Evolutionary conservation across 2,797 vertebrate genomes (phyloP).

Genomic region (Eulemur mongoz): DNA sequence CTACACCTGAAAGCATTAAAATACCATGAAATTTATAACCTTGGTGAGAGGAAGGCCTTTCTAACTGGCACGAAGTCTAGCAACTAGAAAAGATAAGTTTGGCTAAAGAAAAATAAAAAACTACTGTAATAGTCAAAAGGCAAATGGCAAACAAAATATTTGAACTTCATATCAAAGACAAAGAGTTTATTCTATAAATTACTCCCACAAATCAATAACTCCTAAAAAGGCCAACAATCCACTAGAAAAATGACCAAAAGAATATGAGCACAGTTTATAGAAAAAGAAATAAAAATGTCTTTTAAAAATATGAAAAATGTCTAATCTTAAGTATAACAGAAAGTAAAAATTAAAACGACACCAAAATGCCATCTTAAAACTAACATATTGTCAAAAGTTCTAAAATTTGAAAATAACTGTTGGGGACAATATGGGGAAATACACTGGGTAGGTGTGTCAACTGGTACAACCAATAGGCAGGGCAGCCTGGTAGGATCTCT

Average conservation of each 20-base stretch:
- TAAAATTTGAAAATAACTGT: neutral
- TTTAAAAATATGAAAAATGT: slow-evolving; percentile 6
- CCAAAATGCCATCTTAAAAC: neutral
- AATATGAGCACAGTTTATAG: neutral
- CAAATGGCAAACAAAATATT: neutral
- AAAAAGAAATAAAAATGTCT: neutral
- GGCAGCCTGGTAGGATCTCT: neutral
- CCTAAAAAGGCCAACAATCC: neutral
- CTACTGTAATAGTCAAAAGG: neutral
- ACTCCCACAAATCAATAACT: neutral
- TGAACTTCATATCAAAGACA: neutral
- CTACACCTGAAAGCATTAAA: neutral
- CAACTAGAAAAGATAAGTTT: neutral
- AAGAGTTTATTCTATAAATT: slow-evolving; percentile 24
- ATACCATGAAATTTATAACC: neutral
- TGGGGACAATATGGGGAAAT: neutral
- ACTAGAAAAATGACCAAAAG: neutral
- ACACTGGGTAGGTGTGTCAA: fast-evolving
- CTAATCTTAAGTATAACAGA: neutral
- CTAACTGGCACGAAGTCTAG: neutral
- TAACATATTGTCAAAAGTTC: neutral
- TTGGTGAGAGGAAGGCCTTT: neutral
- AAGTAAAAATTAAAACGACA: slow-evolving; percentile 1
- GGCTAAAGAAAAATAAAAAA: neutral
- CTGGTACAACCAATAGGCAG: neutral